phyloP scores from a whole-genome alignment of 2,113 vertebrate species.

The Rhinopomastus cyanomelas region DNA sequence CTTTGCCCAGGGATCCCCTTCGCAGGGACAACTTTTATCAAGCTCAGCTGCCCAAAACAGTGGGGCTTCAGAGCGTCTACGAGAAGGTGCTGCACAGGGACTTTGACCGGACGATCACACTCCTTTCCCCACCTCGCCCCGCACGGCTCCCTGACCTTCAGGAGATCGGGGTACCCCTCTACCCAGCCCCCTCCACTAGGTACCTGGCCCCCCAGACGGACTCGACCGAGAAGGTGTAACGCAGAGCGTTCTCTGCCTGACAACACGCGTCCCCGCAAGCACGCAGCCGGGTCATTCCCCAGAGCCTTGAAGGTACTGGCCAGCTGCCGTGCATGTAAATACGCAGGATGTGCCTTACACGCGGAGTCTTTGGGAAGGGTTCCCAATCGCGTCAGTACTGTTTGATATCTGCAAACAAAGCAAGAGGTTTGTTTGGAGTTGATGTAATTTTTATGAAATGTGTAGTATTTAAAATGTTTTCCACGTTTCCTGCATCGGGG shows the following conservation, averaged over 20 bases:
- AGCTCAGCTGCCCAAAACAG: slow-evolving; percentile 86
- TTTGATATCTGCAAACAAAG: slow-evolving; percentile 82
- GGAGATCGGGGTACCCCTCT: slow-evolving; percentile 88
- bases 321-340: slow-evolving; percentile 72
- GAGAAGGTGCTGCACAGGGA: slow-evolving; percentile 93
- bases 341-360: slow-evolving; percentile 85
- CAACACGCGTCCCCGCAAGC: slow-evolving; percentile 33
- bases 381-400: slow-evolving; percentile 77
- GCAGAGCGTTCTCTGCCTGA: neutral
- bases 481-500: slow-evolving; percentile 48
- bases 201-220: slow-evolving; percentile 80
- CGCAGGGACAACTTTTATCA: slow-evolving; percentile 89
- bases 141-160: slow-evolving; percentile 90
- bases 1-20: slow-evolving; percentile 87
- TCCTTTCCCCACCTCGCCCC: slow-evolving; percentile 86
- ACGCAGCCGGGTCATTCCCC: slow-evolving; percentile 51
- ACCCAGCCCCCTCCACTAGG: slow-evolving; percentile 82
- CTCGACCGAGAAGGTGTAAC: slow-evolving; percentile 71
- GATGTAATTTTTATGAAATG: slow-evolving; percentile 87
- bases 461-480: slow-evolving; percentile 79
- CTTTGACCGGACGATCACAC: slow-evolving; percentile 84
- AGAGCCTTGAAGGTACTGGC: slow-evolving; percentile 80
- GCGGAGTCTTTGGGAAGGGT: slow-evolving; percentile 75
- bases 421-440: slow-evolving; percentile 71
- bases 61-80: slow-evolving; percentile 90